Conservation (phyloP, 2,888 invertebrate genomes). For the Rhorus exstirpatorius region DNA sequence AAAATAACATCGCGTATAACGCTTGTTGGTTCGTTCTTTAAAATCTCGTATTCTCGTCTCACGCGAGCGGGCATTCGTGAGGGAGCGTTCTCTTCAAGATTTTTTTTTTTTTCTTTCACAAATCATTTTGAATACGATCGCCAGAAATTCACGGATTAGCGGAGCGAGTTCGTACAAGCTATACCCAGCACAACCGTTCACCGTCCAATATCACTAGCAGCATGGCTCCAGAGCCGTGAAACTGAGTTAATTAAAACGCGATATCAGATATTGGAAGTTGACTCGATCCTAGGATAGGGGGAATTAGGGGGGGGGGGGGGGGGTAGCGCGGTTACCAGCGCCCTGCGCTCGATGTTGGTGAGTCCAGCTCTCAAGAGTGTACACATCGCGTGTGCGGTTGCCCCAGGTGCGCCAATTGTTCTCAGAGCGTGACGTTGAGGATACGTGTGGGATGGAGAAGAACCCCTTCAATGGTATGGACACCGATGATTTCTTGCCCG, state of each 20-base stretch:
- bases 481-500: conserved; percentile 42
- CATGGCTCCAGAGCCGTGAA: conserved; percentile 70
- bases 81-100: neutral
- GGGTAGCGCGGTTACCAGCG: conserved; percentile 38
- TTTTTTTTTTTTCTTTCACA: conserved; percentile 35
- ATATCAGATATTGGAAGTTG: conserved; percentile 80
- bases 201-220: conserved; percentile 63
- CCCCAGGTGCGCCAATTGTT: conserved; percentile 63
- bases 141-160: conserved; percentile 52
- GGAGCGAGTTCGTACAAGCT: conserved; percentile 22
- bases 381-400: conserved; percentile 64
- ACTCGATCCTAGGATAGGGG: conserved; percentile 46
- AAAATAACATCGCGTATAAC: too few species aligned
- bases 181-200: conserved; percentile 25
- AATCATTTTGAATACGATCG: conserved; percentile 41
- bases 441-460: conserved; percentile 32
- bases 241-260: conserved; percentile 79
- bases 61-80: conserved; percentile 25
- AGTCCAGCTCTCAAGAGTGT: conserved; percentile 52
- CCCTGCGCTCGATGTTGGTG: conserved; percentile 29
- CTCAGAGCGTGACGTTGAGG: conserved; percentile 56
- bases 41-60: conserved; percentile 25
- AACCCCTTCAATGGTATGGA: conserved; percentile 26
- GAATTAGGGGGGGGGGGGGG: neutral
- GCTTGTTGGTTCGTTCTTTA: too few species aligned